A percentile compares a stretch with the other conserved stretches of the same genome.
Conservation (phyloP, 2,888 invertebrate species). For the Tipula unca region DNA sequence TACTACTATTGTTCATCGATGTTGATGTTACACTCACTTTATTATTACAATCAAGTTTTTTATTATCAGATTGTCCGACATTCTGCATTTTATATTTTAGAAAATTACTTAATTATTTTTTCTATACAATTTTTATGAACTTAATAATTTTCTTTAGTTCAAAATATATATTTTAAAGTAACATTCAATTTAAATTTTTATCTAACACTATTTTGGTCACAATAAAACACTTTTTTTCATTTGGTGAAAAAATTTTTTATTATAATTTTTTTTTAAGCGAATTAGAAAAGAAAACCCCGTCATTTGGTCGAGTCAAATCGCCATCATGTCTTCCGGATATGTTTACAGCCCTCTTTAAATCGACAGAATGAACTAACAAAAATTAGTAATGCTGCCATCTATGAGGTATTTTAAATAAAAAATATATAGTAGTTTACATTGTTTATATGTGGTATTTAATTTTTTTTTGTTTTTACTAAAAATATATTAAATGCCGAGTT, state of each 20-base stretch:
- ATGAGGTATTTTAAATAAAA: neutral
- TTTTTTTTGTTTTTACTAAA: no score
- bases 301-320: constrained; percentile 43
- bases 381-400: neutral
- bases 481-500: no score
- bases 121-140: neutral
- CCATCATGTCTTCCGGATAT: constrained; percentile 61
- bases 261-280: neutral
- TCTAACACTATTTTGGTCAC: constrained; percentile 20
- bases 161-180: neutral
- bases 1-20: constrained; percentile 26
- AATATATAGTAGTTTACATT: no score
- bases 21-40: constrained; percentile 25
- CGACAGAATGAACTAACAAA: neutral
- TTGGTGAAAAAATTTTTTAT: neutral
- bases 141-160: constrained; percentile 8
- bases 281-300: constrained; percentile 26
- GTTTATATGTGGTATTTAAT: no score
- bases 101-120: neutral
- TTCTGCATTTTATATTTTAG: constrained; percentile 67
- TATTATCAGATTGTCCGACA: constrained; percentile 79
- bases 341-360: constrained; percentile 26
- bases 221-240: constrained; percentile 22
- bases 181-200: constrained; percentile 22
- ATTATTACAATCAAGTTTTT: constrained; percentile 59